Evolutionary conservation across 2,113 vertebrate genomes (phyloP).

Genomic region (Prionailurus bengalensis): DNA sequence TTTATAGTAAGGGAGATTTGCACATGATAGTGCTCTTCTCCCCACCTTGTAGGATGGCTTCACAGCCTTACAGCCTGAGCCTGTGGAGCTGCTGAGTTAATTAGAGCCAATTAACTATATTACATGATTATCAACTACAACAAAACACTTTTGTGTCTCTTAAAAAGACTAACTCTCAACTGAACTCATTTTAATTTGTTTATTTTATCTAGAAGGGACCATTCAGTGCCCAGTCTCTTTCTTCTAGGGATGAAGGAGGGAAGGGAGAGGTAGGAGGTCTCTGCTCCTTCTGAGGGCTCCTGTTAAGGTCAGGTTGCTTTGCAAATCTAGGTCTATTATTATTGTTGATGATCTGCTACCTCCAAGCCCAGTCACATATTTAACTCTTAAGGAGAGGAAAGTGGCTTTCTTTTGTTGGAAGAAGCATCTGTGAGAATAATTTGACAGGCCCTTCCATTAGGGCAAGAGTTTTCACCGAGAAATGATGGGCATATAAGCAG

Average conservation of each 20-base stretch:
- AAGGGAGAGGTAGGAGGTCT: neutral
- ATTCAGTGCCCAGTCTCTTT: neutral
- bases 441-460: neutral
- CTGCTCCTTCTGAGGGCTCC: neutral
- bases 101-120: neutral
- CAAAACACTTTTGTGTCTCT: constrained; percentile 14
- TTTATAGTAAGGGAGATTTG: neutral
- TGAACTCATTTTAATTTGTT: constrained; percentile 42
- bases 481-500: neutral
- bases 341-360: neutral
- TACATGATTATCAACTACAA: neutral
- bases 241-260: neutral
- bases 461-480: neutral
- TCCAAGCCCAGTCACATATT: neutral
- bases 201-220: neutral
- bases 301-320: neutral
- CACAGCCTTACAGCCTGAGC: neutral
- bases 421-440: neutral
- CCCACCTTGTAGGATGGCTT: neutral
- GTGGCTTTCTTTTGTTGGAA: neutral
- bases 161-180: constrained; percentile 8
- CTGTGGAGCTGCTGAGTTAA: neutral
- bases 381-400: neutral
- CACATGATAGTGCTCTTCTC: neutral
- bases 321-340: neutral